Evolutionary conservation across 2,113 vertebrate species (phyloP).

Genomic region (Xerus inauris): DNA sequence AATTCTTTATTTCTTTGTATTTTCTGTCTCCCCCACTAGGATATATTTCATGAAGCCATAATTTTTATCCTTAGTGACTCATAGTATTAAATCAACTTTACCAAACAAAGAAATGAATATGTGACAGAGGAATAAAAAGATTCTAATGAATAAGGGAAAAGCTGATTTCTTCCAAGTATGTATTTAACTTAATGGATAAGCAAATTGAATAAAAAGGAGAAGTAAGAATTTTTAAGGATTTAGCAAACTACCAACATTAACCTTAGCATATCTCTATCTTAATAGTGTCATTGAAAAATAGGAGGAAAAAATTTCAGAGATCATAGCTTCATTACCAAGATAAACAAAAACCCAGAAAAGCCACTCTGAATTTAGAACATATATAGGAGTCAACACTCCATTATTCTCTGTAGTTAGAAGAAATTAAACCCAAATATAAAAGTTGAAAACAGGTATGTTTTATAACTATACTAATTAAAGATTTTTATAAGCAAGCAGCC

Average conservation of each 20-base stretch:
- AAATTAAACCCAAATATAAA: constrained; percentile 60
- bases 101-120: background rate
- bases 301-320: constrained; percentile 4
- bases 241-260: constrained; percentile 13
- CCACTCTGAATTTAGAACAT: background rate
- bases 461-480: constrained; percentile 20
- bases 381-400: background rate
- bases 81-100: background rate
- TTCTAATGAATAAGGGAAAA: constrained; percentile 28
- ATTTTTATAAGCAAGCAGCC: constrained; percentile 59
- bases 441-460: background rate
- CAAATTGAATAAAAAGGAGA: background rate
- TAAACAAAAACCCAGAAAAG: constrained; percentile 57
- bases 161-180: background rate
- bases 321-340: constrained; percentile 39
- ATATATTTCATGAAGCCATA: constrained; percentile 15
- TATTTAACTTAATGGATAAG: background rate
- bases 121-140: constrained; percentile 2
- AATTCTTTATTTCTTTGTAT: constrained; percentile 9
- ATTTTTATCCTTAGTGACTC: background rate
- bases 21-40: background rate
- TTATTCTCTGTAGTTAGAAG: background rate
- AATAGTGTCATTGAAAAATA: background rate
- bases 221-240: constrained; percentile 19
- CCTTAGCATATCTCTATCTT: constrained; percentile 11